Evolutionary conservation across 1,140 invertebrate species (phyloP).

Genomic region (Apocrypta bakeri): DNA sequence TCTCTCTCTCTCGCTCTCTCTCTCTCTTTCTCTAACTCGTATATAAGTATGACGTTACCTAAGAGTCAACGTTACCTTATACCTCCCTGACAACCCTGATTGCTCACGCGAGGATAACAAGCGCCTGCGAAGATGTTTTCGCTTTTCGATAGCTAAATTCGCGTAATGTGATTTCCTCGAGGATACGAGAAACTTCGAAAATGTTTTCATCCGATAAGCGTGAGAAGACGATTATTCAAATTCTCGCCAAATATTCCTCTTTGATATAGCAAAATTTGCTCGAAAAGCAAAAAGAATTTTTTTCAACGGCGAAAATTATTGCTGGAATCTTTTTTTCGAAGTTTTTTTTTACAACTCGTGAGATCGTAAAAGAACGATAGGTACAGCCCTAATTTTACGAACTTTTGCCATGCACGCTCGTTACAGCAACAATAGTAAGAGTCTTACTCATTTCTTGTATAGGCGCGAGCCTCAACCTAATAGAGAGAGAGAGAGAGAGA

Average conservation of each 20-base stretch:
- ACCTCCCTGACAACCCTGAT: neutral
- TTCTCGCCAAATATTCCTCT: too few relatives aligned
- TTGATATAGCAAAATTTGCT: too few relatives aligned
- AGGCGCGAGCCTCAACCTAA: conserved; percentile 5
- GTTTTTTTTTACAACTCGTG: neutral
- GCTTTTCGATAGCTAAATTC: neutral
- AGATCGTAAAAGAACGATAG: neutral
- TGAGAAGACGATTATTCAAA: neutral
- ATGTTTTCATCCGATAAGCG: neutral
- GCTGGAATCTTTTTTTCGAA: neutral
- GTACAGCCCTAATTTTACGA: too few relatives aligned
- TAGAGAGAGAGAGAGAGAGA: conserved; percentile 33
- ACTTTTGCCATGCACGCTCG: neutral
- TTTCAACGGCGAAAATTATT: neutral
- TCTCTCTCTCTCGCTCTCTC: neutral
- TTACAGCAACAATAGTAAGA: neutral
- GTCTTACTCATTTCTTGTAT: too few relatives aligned
- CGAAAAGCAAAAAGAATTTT: too few relatives aligned
- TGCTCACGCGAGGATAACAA: neutral
- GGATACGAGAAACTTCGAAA: too few relatives aligned
- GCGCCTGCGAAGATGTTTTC: neutral
- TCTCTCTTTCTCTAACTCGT: neutral
- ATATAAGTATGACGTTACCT: neutral
- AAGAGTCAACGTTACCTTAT: conserved; percentile 11
- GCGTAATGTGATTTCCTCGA: neutral